Evolutionary conservation across 1,140 invertebrate genomes (phyloP), one percentile per base, ranked within the genome.

Genomic region (Drosophila novamexicana): DNA sequence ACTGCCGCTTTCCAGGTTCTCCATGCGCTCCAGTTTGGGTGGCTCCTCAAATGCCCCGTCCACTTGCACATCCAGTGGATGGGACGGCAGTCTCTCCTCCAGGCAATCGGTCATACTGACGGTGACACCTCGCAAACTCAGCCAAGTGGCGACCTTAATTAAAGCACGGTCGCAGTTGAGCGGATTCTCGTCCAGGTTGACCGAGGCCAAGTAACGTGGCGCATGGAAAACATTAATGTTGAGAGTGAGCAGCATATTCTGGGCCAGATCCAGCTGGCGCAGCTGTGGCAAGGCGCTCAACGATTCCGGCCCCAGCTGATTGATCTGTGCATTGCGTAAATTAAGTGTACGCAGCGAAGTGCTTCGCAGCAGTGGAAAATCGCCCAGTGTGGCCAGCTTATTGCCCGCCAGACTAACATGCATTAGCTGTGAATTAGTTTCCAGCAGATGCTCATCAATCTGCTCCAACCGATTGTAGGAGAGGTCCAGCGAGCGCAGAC

Each of bases 391-490:
- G 5, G 84, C 70, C 64, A 91, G 71, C 36, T 92, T 92, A 44
- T 92, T 92, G 40, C 83, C 89, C 39, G 80, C 86, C 18, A 92
- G 78, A 70, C 89, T 90, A 6, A 92, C 64, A 7, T 77, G 59
- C 0, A 67, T 50, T 7, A 92, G 47, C 49, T 81, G 70, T 7
- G 49, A 7, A 54, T 91, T 91, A 0, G 75, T 42, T 36, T 92
- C 91, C 49, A 92, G 76, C 14, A 92, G 53, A 44, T 91, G 71
- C 16, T 82, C 79, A 49, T 92, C 91, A 6, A 92, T 37, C 34
- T 80, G 78, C 63, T 92, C 91, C 40, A 92, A 36, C 10, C 91
- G 89, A 70, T 92, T 92, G 40, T 90, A 79, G 6, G 91, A 91
- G 9, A 92, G 77, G 74, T 92, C 90, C 32, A 92, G 18, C 1